A percentile compares a stretch with the other conserved stretches of the same genome.
Evolutionary conservation across 2,797 vertebrate species (phyloP).

Genomic region (Catostomus latipinnis): DNA sequence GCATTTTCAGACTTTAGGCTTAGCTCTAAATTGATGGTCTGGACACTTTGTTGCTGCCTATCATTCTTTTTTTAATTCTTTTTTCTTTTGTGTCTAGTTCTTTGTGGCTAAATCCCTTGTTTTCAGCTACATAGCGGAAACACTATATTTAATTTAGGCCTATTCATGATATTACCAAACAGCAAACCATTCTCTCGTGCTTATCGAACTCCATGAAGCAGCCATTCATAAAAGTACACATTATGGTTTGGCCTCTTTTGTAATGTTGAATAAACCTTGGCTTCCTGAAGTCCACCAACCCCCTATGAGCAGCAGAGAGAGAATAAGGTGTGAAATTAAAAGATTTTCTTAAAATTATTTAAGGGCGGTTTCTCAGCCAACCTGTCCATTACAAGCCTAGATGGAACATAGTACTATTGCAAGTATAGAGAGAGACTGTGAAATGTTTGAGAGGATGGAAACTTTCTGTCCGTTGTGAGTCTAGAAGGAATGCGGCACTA

Average conservation of each 20-base stretch:
- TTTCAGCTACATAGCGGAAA: slow-evolving; percentile 30
- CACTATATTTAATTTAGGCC: slow-evolving; percentile 54
- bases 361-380: slow-evolving; percentile 43
- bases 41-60: slow-evolving; percentile 60
- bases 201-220: slow-evolving; percentile 17
- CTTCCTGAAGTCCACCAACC: background rate
- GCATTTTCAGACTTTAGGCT: slow-evolving; percentile 70
- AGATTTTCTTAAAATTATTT: slow-evolving; percentile 42
- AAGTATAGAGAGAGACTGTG: background rate
- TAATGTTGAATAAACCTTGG: background rate
- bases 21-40: slow-evolving; percentile 73
- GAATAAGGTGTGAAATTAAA: slow-evolving; percentile 30
- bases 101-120: slow-evolving; percentile 38
- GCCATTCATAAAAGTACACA: slow-evolving; percentile 24
- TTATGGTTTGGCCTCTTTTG: background rate
- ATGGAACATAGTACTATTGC: slow-evolving; percentile 45
- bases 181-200: slow-evolving; percentile 13
- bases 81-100: slow-evolving; percentile 55
- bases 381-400: slow-evolving; percentile 57
- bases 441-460: slow-evolving; percentile 9
- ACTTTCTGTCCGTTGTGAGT: slow-evolving; percentile 51
- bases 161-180: slow-evolving; percentile 15
- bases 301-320: background rate
- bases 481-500: slow-evolving; percentile 51
- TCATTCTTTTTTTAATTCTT: slow-evolving; percentile 63